Conservation (phyloP, 2,797 vertebrate genomes). For the Tapirus indicus region DNA sequence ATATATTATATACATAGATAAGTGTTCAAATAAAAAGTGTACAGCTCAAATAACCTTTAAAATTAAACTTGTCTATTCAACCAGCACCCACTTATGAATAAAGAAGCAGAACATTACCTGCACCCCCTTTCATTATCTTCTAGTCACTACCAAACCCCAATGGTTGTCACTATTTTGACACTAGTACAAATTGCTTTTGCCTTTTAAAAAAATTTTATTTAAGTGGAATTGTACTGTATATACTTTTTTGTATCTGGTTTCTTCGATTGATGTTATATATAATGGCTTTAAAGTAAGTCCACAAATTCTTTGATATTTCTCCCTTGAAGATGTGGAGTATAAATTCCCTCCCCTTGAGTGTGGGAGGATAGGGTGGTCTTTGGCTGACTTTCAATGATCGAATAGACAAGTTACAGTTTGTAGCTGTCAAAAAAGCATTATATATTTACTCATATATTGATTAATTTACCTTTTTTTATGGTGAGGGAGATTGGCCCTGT, state of each 20-base stretch:
- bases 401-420: neutral
- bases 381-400: neutral
- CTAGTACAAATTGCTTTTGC: neutral
- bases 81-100: neutral
- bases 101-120: neutral
- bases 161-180: neutral
- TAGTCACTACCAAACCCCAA: neutral
- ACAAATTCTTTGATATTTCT: neutral
- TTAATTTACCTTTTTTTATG: neutral
- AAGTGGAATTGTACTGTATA: neutral
- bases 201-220: neutral
- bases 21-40: neutral
- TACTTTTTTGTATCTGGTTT: neutral
- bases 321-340: neutral
- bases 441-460: neutral
- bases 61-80: neutral
- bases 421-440: neutral
- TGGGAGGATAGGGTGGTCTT: neutral
- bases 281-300: neutral
- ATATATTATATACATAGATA: neutral
- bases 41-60: neutral
- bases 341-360: neutral
- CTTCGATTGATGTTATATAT: neutral
- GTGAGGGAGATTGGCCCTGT: no score
- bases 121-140: neutral